Conservation (phyloP, 2,113 vertebrate species). For the Hippopotamus amphibius region DNA sequence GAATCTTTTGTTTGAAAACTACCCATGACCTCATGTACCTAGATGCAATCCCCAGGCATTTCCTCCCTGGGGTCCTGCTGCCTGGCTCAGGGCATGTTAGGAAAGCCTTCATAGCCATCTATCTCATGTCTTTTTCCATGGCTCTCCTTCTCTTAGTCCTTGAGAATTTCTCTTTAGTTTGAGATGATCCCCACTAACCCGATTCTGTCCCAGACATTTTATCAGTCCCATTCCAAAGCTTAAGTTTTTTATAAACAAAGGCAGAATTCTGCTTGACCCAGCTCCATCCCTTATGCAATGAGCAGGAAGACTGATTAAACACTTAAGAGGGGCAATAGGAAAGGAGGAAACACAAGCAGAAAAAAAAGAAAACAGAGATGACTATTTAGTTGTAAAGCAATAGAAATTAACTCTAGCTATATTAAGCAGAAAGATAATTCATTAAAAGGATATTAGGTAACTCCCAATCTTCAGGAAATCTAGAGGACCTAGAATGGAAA, state of each 20-base stretch:
- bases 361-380: background rate
- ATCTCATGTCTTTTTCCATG: background rate
- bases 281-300: background rate
- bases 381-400: background rate
- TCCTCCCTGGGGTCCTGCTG: background rate
- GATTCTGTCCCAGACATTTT: background rate
- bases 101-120: background rate
- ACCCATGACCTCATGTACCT: background rate
- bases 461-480: background rate
- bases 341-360: background rate
- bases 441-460: background rate
- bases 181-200: background rate
- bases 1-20: conserved; percentile 13
- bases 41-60: background rate
- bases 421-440: background rate
- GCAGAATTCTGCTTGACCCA: background rate
- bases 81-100: background rate
- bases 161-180: background rate
- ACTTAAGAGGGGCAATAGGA: background rate
- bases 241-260: background rate
- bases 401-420: background rate
- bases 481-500: background rate
- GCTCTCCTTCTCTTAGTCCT: background rate
- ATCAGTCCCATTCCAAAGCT: background rate
- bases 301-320: background rate